Percentiles rank a stretch among this genome's conserved stretches.
phyloP scores from a whole-genome alignment of 2,797 vertebrate species.

The Capromys pilorides region DNA sequence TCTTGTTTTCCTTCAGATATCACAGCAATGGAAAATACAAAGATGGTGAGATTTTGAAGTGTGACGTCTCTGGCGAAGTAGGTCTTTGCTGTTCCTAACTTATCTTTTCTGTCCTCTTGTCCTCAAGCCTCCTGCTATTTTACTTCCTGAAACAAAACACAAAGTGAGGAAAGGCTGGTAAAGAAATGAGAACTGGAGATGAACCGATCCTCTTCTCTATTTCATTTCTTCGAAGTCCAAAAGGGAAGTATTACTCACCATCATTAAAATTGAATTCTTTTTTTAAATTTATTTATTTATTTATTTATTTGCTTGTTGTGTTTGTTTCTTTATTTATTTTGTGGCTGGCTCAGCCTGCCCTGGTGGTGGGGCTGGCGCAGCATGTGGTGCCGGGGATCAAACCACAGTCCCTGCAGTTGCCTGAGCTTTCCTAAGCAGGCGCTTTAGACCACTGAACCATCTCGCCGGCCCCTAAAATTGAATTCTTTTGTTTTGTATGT shows the following conservation, averaged over 20 bases:
- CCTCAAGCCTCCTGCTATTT: neutral
- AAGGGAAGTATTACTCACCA: constrained; percentile 41
- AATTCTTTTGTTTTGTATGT: neutral
- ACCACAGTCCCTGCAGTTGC: too few relatives aligned
- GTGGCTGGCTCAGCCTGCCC: too few relatives aligned
- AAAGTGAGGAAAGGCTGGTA: constrained; percentile 22
- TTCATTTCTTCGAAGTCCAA: constrained; percentile 59
- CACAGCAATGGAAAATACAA: constrained; percentile 21
- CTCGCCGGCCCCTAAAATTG: too few relatives aligned
- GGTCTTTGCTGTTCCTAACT: neutral
- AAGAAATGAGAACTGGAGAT: constrained; percentile 8
- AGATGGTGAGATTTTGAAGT: constrained; percentile 49
- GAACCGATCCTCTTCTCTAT: constrained; percentile 2
- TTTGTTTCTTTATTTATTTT: too few relatives aligned
- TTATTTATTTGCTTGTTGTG: too few relatives aligned
- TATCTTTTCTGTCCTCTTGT: neutral
- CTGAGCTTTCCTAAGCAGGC: too few relatives aligned
- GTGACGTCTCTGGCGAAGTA: constrained; percentile 19
- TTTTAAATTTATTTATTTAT: too few relatives aligned
- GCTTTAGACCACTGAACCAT: too few relatives aligned
- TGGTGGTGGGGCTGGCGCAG: too few relatives aligned
- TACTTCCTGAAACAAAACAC: constrained; percentile 38
- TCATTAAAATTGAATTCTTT: constrained; percentile 22
- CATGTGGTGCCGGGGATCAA: too few relatives aligned
- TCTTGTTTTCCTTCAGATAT: constrained; percentile 35